Evolutionary conservation across 1,140 invertebrate genomes (phyloP).

Genomic region (Diabrotica undecimpunctata): DNA sequence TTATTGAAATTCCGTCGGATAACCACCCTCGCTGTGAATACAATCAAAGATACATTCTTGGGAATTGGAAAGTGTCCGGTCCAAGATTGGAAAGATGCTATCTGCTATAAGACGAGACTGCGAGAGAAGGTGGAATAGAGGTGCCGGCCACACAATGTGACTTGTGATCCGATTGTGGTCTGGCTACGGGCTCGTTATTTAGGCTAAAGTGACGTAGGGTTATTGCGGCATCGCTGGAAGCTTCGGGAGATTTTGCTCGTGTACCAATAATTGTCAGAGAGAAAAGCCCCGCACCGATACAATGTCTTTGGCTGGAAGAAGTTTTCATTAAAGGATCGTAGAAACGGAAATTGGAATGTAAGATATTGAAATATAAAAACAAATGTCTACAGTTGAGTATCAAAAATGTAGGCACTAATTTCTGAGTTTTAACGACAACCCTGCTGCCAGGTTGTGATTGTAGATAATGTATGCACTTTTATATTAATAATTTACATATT

Average conservation of each 20-base stretch:
- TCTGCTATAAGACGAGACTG: not conserved
- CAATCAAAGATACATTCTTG: conserved; percentile 13
- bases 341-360: no score
- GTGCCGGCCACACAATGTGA: conserved; percentile 9
- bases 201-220: conserved; percentile 17
- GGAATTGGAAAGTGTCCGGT: conserved; percentile 14
- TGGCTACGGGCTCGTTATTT: conserved; percentile 9
- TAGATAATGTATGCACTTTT: no score
- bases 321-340: no score
- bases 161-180: conserved; percentile 18
- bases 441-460: no score
- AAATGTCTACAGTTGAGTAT: no score
- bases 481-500: no score
- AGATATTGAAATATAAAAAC: no score
- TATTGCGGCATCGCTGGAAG: conserved; percentile 10
- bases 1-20: conserved; percentile 11
- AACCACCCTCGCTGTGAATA: conserved; percentile 5
- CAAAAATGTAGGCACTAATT: no score
- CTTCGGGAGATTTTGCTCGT: conserved; percentile 3
- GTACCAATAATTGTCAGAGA: conserved; percentile 17
- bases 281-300: not conserved
- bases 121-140: not conserved
- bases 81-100: conserved; percentile 15
- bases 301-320: no score
- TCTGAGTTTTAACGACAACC: no score